phyloP scores from a whole-genome alignment of 1,140 invertebrate genomes.

The Latrodectus geometricus region DNA sequence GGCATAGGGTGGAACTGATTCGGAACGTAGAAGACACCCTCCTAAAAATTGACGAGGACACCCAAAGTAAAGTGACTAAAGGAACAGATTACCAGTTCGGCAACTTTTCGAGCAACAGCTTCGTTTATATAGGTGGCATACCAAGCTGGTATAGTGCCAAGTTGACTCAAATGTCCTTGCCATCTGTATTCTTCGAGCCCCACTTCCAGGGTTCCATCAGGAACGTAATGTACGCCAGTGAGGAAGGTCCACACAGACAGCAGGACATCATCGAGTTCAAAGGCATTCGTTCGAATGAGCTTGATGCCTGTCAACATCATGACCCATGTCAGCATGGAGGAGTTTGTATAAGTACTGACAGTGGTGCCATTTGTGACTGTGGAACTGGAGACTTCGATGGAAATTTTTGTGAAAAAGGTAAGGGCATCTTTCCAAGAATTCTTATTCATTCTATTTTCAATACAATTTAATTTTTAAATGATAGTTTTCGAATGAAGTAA shows the following conservation, averaged over 20 bases:
- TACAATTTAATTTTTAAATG: no score
- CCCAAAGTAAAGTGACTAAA: constrained; percentile 75
- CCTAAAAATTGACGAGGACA: constrained; percentile 82
- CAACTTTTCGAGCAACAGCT: constrained; percentile 84
- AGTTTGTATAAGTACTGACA: constrained; percentile 93
- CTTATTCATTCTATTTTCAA: not conserved
- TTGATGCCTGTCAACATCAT: constrained; percentile 84
- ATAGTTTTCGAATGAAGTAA: no score
- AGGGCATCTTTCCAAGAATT: constrained; percentile 65
- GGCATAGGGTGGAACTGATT: constrained; percentile 85
- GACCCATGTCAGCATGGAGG: constrained; percentile 94
- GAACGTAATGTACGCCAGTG: constrained; percentile 87
- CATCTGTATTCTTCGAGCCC: constrained; percentile 91
- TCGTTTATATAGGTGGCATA: constrained; percentile 92
- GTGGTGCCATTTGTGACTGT: constrained; percentile 93
- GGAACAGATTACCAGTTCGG: constrained; percentile 76
- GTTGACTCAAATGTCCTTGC: constrained; percentile 82
- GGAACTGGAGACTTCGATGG: constrained; percentile 90
- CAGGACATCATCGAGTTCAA: constrained; percentile 79
- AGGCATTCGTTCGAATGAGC: constrained; percentile 75
- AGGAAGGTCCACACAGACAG: constrained; percentile 77
- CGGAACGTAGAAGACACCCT: constrained; percentile 82
- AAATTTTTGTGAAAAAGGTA: constrained; percentile 92
- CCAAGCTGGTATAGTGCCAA: constrained; percentile 89
- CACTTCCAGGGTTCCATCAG: constrained; percentile 80